These are phyloP conservation scores for Rhinogobio ventralis DNA, from an alignment of 2,797 vertebrate genomes.

Conservation along the genomic window DNA sequence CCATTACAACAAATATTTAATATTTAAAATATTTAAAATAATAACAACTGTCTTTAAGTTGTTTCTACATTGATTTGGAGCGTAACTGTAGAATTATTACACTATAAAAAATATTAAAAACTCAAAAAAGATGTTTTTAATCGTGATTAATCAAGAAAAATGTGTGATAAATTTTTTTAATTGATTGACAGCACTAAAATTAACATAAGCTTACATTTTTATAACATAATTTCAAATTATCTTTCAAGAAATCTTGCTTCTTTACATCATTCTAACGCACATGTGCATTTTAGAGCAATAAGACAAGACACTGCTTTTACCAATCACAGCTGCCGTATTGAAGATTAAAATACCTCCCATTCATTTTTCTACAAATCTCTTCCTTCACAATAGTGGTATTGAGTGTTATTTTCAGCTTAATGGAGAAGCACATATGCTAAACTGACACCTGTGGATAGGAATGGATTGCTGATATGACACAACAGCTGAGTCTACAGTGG, in stretches of 20 bases:
- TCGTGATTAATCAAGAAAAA: no score
- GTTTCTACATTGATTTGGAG: no score
- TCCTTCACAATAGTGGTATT: slow-evolving; percentile 10
- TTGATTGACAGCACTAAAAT: no score
- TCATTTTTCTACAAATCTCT: background rate
- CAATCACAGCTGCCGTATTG: background rate
- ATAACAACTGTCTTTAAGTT: no score
- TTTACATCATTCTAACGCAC: background rate
- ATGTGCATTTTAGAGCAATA: background rate
- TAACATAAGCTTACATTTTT: background rate
- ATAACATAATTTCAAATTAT: background rate
- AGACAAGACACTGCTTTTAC: background rate
- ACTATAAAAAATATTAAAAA: no score
- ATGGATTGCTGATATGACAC: slow-evolving; percentile 38
- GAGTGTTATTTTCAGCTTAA: slow-evolving; percentile 4
- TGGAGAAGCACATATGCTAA: slow-evolving; percentile 20
- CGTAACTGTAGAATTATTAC: no score
- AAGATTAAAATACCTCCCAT: background rate
- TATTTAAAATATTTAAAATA: no score
- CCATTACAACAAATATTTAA: no score
- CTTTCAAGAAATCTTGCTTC: background rate
- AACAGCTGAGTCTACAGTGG: slow-evolving; percentile 53
- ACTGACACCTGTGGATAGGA: slow-evolving; percentile 20
- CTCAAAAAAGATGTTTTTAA: no score
- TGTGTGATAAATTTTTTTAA: no score